Evolutionary conservation across 2,113 vertebrate species (phyloP).

Genomic region (Cygnus buccinator): DNA sequence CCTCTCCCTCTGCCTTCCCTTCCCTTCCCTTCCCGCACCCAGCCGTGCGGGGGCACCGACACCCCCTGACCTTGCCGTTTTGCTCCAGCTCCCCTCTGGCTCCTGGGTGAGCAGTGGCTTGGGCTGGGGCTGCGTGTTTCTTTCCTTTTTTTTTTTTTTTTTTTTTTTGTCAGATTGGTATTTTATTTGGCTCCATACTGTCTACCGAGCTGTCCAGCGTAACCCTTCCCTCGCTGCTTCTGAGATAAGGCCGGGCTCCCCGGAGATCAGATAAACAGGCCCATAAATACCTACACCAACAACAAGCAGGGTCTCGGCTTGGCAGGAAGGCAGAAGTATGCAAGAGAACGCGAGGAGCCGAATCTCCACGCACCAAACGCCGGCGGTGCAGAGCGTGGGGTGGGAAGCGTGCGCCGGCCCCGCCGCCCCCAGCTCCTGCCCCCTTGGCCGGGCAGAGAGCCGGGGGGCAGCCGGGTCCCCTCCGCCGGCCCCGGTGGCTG

Average conservation of each 20-base stretch:
- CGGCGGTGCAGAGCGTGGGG: background rate
- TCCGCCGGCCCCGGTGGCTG: background rate
- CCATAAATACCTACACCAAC: conserved; percentile 77
- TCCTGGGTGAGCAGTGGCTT: background rate
- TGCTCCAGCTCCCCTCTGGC: background rate
- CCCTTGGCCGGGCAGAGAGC: background rate
- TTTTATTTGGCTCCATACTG: conserved; percentile 81
- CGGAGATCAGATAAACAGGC: conserved; percentile 79
- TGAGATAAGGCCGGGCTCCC: conserved; percentile 78
- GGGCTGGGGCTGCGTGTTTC: background rate
- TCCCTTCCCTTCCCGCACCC: background rate
- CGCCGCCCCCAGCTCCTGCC: background rate
- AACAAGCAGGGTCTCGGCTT: conserved; percentile 49
- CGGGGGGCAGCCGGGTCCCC: accelerated
- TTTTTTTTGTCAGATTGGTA: conserved; percentile 70
- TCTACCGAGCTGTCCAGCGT: conserved; percentile 72
- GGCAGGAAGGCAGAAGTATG: background rate
- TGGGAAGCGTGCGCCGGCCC: accelerated
- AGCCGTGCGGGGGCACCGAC: too few relatives aligned
- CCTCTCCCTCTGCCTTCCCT: background rate
- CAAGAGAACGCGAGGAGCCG: background rate
- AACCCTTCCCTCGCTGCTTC: conserved; percentile 74
- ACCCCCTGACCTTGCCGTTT: background rate
- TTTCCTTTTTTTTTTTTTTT: background rate
- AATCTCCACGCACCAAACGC: background rate